Base-by-base conservation (phyloP, 2,888 invertebrate genomes). In the Hydropsyche betteni region DNA sequence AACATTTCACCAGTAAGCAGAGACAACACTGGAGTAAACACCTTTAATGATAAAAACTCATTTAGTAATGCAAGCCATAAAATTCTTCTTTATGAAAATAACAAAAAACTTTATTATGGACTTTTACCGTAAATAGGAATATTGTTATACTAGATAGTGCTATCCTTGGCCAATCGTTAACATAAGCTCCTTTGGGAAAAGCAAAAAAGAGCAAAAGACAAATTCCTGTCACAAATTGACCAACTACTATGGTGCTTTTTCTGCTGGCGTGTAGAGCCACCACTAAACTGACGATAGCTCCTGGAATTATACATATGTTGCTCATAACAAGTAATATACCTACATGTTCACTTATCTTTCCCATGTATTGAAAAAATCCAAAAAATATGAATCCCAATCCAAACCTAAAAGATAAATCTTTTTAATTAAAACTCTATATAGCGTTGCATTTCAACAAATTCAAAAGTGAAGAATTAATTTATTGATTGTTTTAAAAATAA, bases 1-100 rank as follows among this genome's bases (percentile, higher is more conserved):
- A 91, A 94, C 51, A 94, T 83, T 84, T 95, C 94, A 0, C 93
- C 92, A 8, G 93, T 90, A 82, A 90, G 93, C 16, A 95, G 86
- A 82, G 93, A 94, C 74, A 93, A 84, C 0, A 91, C 85, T 73
- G 87, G 86, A 77, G 87, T 83, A 0, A 88, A 85, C 8, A 90
- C 86, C 90, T 24, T 24, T 24, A 24, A 24, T 44, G 44, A 44
- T 44, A 44, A n/a, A n/a, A n/a, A n/a, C n/a, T n/a, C n/a, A n/a
- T n/a, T n/a, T n/a, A n/a, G n/a, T n/a, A n/a, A n/a, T n/a, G n/a
- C n/a, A n/a, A n/a, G n/a, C n/a, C n/a, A n/a, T n/a, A n/a, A 24
- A 24, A 24, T 24, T 24, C 24, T 24, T 44, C 10, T 44, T 4
- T 44, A 44, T 44, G 10, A 44, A 10, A 6, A 44, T 44, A 6